Evolutionary conservation across 2,113 vertebrate species (phyloP).

Genomic region (Scomber scombrus): DNA sequence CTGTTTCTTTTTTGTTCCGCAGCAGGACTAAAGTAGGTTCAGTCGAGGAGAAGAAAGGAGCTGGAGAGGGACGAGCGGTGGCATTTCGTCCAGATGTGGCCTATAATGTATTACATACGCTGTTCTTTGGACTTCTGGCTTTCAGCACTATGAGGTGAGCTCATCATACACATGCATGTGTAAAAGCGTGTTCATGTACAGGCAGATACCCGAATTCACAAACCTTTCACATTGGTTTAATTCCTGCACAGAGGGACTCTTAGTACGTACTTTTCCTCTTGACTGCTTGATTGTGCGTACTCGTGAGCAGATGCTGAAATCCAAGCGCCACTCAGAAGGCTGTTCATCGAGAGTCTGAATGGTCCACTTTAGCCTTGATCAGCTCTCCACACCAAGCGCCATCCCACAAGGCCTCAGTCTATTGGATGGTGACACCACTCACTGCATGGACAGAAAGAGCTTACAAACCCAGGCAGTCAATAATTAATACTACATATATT

Average conservation of each 20-base stretch:
- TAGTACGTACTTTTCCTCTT: constrained; percentile 29
- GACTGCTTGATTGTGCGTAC: constrained; percentile 23
- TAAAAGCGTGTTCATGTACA: not conserved
- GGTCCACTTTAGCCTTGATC: constrained; percentile 42
- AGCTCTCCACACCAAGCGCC: constrained; percentile 1
- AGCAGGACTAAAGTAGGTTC: constrained; percentile 52
- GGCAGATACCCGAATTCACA: not conserved
- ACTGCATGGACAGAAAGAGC: not conserved
- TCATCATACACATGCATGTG: not conserved
- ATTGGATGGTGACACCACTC: not conserved
- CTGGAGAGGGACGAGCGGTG: constrained; percentile 55
- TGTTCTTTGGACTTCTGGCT: constrained; percentile 93
- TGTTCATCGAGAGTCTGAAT: constrained; percentile 31
- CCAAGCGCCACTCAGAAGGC: constrained; percentile 43
- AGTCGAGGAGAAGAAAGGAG: constrained; percentile 58
- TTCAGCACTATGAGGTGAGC: constrained; percentile 97
- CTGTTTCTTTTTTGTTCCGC: constrained; percentile 63
- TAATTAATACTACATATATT: not conserved
- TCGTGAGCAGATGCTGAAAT: constrained; percentile 33
- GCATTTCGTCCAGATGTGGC: constrained; percentile 89
- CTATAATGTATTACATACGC: constrained; percentile 92
- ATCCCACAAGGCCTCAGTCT: not conserved
- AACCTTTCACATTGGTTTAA: not conserved
- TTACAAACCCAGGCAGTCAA: not conserved
- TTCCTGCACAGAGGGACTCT: not conserved